These are phyloP conservation scores for Drosophila albomicans DNA, from an alignment of 1,140 invertebrate species.

Conservation along the genomic window DNA sequence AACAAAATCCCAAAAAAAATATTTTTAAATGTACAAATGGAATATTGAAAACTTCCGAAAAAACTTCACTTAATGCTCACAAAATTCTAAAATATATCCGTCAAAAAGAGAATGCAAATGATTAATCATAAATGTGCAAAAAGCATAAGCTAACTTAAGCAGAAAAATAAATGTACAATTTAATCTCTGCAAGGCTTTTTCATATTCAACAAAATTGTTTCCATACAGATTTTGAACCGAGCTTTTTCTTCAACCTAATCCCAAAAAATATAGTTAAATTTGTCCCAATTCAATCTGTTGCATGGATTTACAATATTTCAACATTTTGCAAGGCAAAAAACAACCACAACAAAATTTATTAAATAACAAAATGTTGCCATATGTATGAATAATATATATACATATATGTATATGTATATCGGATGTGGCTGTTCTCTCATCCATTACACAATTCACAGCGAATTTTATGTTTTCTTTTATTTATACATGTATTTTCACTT, in stretches of 20 bases:
- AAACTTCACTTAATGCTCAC: no score
- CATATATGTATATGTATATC: not conserved
- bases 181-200: no score
- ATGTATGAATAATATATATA: not conserved
- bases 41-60: no score
- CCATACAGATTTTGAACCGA: no score
- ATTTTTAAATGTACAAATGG: no score
- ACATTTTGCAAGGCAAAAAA: not conserved
- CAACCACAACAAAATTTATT: conserved; percentile 14
- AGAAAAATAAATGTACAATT: no score
- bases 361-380: conserved; percentile 23
- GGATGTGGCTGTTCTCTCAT: conserved; percentile 6
- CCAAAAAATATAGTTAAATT: not conserved
- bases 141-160: no score
- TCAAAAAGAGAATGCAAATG: no score
- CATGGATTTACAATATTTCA: not conserved
- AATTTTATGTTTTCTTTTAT: conserved; percentile 4
- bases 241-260: not conserved
- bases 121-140: no score
- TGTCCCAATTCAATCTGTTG: not conserved
- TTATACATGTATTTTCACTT: not conserved
- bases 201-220: no score
- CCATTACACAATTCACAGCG: conserved; percentile 10
- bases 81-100: no score
- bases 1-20: no score